Conservation (phyloP, 2,888 invertebrate genomes). For the Calameuta idolon region DNA sequence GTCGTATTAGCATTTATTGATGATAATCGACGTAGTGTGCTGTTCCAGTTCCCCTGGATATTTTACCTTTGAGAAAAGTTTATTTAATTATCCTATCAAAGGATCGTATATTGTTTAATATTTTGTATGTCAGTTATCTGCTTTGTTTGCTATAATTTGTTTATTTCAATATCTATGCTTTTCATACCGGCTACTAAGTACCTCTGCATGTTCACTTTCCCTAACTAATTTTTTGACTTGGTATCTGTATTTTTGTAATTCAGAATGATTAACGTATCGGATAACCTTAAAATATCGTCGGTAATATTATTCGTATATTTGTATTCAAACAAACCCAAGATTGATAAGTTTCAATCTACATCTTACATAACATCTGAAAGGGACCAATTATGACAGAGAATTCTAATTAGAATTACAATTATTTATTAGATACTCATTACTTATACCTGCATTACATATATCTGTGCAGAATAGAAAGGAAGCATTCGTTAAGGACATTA, state of each 20-base stretch:
- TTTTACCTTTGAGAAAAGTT: neutral
- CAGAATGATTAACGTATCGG: neutral
- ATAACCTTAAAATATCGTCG: conserved; percentile 13
- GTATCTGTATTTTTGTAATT: neutral
- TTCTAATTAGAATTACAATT: conserved; percentile 6
- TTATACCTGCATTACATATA: neutral
- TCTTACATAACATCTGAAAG: conserved; percentile 48
- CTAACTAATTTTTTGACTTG: neutral
- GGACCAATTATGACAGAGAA: conserved; percentile 24
- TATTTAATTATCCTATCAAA: neutral
- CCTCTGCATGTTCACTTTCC: neutral
- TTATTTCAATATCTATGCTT: neutral
- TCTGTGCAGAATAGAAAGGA: neutral
- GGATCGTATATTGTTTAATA: neutral
- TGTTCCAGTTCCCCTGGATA: neutral
- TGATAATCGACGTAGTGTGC: neutral
- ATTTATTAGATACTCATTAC: neutral
- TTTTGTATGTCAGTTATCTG: neutral
- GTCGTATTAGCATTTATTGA: neutral
- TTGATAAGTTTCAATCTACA: neutral
- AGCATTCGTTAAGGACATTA: neutral
- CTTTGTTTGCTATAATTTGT: neutral
- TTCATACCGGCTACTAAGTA: neutral
- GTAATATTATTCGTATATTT: conserved; percentile 25
- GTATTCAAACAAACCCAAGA: conserved; percentile 28